A percentile compares a stretch with the other conserved stretches of the same genome.
phyloP scores from a whole-genome alignment of 2,797 vertebrate genomes.

The Ataeniobius toweri region DNA sequence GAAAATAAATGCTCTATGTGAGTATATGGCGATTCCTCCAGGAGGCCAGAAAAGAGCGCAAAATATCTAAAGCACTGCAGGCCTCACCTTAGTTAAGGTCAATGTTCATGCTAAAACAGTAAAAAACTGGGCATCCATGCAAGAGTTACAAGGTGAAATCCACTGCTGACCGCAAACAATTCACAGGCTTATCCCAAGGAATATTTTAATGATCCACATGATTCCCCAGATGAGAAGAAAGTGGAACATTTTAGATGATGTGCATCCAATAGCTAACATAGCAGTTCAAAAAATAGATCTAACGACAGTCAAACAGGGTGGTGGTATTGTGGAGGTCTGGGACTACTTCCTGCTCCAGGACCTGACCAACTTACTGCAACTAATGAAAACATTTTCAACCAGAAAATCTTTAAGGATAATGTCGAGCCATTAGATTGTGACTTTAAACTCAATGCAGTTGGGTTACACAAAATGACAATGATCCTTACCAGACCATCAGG shows the following conservation, averaged over 20 bases:
- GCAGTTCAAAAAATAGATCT: constrained; percentile 9
- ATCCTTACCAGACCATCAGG: no score
- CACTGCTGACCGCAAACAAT: not conserved
- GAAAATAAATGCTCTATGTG: not conserved
- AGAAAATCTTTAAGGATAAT: not conserved
- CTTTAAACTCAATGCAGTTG: no score
- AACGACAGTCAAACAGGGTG: constrained; percentile 11
- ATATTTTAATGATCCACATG: not conserved
- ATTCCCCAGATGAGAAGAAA: no score
- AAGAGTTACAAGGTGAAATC: not conserved
- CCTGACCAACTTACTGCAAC: not conserved
- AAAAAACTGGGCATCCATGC: not conserved
- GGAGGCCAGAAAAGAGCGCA: not conserved
- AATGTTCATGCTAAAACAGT: not conserved
- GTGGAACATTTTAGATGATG: not conserved
- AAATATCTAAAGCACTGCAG: not conserved
- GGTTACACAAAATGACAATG: no score
- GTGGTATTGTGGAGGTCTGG: not conserved
- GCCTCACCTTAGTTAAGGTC: not conserved
- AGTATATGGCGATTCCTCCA: not conserved
- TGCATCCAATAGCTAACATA: not conserved
- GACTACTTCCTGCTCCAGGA: not conserved
- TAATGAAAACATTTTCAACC: not conserved
- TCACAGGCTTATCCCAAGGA: not conserved
- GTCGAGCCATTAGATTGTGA: no score